Conservation (phyloP, 2,797 vertebrate species). For the Spatula versicolor region DNA sequence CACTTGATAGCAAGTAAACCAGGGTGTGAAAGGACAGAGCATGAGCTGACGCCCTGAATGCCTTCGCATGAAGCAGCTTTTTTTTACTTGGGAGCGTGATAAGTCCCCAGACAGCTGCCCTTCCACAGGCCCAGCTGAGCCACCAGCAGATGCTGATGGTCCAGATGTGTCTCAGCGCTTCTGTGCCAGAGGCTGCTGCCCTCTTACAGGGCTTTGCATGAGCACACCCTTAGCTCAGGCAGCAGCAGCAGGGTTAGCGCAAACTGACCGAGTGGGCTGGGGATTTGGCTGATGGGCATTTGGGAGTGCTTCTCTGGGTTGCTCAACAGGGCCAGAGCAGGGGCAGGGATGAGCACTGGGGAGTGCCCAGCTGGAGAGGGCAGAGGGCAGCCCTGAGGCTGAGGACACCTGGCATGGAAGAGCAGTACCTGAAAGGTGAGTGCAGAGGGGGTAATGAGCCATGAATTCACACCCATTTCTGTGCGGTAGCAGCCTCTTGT, state of each 20-base stretch:
- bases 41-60: background rate
- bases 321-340: background rate
- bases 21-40: background rate
- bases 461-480: background rate
- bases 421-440: background rate
- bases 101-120: background rate
- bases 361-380: background rate
- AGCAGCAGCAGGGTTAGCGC: accelerated
- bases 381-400: background rate
- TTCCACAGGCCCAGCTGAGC: background rate
- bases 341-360: background rate
- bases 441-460: background rate
- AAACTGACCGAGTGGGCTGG: accelerated
- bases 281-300: background rate
- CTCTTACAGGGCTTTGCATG: accelerated
- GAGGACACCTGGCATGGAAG: background rate
- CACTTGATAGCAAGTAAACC: background rate
- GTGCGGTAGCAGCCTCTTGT: accelerated
- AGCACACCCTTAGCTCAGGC: background rate
- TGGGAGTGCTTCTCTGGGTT: accelerated
- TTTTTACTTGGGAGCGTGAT: accelerated
- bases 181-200: background rate
- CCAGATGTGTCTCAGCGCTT: background rate
- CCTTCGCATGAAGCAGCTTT: background rate
- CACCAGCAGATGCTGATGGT: background rate